Conservation (phyloP, 2,888 invertebrate genomes). For the Ametastegia equiseti region DNA sequence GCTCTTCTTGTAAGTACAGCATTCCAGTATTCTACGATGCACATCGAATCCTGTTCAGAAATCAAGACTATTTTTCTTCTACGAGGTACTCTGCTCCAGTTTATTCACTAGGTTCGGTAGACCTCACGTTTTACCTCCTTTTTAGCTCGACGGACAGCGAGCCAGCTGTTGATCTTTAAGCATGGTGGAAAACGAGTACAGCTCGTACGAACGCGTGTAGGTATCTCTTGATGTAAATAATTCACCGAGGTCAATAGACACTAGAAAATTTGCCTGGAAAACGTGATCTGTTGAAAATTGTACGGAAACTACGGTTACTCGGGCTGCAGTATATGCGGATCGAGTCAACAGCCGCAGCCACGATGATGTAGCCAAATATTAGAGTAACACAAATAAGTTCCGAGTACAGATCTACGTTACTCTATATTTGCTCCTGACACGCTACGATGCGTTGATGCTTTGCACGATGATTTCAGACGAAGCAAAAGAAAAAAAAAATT, state of each 20-base stretch:
- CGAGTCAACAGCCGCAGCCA: conserved; percentile 9
- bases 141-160: background rate
- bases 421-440: background rate
- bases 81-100: background rate
- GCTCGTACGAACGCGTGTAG: background rate
- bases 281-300: background rate
- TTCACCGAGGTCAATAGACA: background rate
- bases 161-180: conserved; percentile 28
- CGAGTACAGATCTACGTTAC: background rate
- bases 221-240: background rate
- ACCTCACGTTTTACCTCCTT: background rate
- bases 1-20: no score
- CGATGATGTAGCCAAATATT: conserved; percentile 10
- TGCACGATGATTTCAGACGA: background rate
- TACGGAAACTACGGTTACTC: conserved; percentile 9
- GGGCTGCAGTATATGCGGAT: background rate
- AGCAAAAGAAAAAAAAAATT: no score
- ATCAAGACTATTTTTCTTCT: background rate
- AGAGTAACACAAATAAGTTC: conserved; percentile 14
- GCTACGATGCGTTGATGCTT: background rate
- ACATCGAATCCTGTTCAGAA: background rate
- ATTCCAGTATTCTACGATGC: no score
- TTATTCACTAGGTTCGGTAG: background rate
- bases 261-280: conserved; percentile 14
- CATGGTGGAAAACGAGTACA: background rate